Percentiles rank a stretch among this genome's conserved stretches.
Evolutionary conservation across 2,888 invertebrate species (phyloP).

Genomic region (Spodoptera picta): DNA sequence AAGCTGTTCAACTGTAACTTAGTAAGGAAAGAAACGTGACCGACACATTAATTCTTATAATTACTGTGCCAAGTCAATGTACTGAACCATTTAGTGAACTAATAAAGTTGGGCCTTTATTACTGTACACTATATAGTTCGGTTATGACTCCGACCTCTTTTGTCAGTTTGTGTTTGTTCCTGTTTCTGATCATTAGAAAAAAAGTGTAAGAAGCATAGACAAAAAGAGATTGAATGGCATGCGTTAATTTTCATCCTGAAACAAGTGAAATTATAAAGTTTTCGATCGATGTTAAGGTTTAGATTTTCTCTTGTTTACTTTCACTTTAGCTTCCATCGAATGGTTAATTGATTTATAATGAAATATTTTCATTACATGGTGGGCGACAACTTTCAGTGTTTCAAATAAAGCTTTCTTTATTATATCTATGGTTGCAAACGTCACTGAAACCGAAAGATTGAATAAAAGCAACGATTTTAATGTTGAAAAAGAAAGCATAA

Average conservation of each 20-base stretch:
- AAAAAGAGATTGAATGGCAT: not conserved
- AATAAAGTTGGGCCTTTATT: constrained; percentile 27
- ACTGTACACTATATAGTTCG: constrained; percentile 1
- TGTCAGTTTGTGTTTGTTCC: constrained; percentile 4
- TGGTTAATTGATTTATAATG: too few relatives aligned
- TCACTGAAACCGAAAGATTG: constrained; percentile 43
- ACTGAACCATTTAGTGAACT: constrained; percentile 37
- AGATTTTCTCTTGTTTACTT: too few relatives aligned
- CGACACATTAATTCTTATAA: constrained; percentile 43
- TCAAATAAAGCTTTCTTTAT: too few relatives aligned
- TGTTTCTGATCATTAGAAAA: constrained; percentile 4
- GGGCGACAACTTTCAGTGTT: too few relatives aligned
- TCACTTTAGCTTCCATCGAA: too few relatives aligned
- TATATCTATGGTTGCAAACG: not conserved
- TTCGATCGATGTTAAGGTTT: too few relatives aligned
- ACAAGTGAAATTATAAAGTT: too few relatives aligned
- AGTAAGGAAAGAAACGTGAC: constrained; percentile 43
- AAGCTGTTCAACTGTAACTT: constrained; percentile 9
- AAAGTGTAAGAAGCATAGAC: not conserved
- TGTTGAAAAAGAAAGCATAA: constrained; percentile 44
- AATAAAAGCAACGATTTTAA: constrained; percentile 45
- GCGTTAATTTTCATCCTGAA: too few relatives aligned
- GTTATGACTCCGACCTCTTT: constrained; percentile 33
- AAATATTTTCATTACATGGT: too few relatives aligned
- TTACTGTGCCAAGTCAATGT: constrained; percentile 45